Evolutionary conservation across 2,888 invertebrate genomes (phyloP).

Genomic region (Protonemura montana): DNA sequence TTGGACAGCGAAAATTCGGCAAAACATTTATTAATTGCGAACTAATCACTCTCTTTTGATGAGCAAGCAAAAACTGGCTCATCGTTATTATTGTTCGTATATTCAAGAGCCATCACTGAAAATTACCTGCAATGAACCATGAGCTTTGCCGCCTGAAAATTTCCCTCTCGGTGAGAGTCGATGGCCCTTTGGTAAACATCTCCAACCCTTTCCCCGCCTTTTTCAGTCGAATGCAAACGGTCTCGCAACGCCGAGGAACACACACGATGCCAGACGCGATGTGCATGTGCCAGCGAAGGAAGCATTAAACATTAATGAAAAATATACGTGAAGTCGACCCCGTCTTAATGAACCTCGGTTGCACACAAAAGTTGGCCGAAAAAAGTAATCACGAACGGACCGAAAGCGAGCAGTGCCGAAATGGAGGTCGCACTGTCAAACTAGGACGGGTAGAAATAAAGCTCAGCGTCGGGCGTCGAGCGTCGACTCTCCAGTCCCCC

Average conservation of each 20-base stretch:
- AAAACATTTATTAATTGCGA: background rate
- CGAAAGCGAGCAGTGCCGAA: background rate
- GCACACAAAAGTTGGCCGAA: slow-evolving; percentile 39
- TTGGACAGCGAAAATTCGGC: no score
- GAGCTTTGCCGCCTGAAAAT: background rate
- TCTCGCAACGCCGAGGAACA: background rate
- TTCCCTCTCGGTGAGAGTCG: background rate
- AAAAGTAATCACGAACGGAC: slow-evolving; percentile 34
- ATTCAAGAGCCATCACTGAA: background rate
- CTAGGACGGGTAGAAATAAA: background rate
- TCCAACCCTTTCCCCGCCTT: background rate
- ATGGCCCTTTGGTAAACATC: background rate
- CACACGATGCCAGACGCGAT: background rate
- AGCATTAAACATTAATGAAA: slow-evolving; percentile 39
- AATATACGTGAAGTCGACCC: slow-evolving; percentile 16
- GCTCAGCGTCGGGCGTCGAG: background rate
- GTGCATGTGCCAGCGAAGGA: background rate
- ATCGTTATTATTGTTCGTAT: no score
- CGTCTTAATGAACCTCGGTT: slow-evolving; percentile 23
- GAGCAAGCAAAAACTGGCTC: background rate
- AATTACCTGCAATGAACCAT: background rate
- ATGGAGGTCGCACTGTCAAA: background rate
- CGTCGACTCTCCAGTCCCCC: no score
- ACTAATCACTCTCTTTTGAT: background rate
- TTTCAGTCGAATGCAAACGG: background rate